A percentile compares a stretch with the other conserved stretches of the same genome.
Conservation (phyloP, 2,113 vertebrate species). For the Protomyctophum bolini region DNA sequence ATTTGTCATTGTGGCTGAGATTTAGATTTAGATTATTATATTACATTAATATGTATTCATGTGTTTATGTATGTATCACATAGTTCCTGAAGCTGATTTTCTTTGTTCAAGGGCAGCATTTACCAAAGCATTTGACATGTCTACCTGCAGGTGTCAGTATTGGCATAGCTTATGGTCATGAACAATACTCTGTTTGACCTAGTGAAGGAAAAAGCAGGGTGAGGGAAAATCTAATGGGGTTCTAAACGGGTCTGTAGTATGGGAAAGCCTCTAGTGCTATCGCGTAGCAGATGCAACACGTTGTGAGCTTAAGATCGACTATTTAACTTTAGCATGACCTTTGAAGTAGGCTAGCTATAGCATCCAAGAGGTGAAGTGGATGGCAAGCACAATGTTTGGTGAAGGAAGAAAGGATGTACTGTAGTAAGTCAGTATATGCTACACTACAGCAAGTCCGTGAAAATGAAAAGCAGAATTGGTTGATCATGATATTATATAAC, state of each 20-base stretch:
- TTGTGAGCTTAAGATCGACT: too few relatives aligned
- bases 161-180: neutral
- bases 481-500: constrained; percentile 12
- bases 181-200: too few relatives aligned
- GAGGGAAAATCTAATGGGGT: too few relatives aligned
- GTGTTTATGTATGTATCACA: neutral
- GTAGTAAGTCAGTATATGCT: too few relatives aligned
- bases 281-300: too few relatives aligned
- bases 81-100: neutral
- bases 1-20: neutral
- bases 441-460: too few relatives aligned
- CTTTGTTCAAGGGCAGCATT: neutral
- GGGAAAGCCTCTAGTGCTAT: too few relatives aligned
- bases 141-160: constrained; percentile 48
- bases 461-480: neutral
- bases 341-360: too few relatives aligned
- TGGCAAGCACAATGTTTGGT: neutral
- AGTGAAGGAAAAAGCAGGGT: too few relatives aligned
- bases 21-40: too few relatives aligned
- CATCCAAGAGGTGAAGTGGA: neutral
- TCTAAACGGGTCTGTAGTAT: too few relatives aligned
- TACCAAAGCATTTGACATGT: neutral
- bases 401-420: neutral
- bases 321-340: too few relatives aligned
- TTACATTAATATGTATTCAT: neutral